These are phyloP conservation scores for Ephialtes manifestator DNA, from an alignment of 2,888 invertebrate species.

Conservation along the genomic window DNA sequence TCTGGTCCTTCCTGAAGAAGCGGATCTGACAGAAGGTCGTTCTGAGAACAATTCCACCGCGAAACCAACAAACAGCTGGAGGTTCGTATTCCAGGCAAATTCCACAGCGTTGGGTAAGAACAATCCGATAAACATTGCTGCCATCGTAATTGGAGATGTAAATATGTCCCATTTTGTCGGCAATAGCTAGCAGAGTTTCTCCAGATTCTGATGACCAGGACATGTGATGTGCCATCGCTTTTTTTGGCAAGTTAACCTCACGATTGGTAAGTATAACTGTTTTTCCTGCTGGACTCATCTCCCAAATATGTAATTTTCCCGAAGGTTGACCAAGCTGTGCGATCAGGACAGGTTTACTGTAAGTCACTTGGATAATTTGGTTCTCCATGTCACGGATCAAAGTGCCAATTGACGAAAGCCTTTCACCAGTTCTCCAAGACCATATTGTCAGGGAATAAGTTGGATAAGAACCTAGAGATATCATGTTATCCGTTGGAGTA, in stretches of 20 bases:
- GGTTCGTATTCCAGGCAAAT: slow-evolving; percentile 75
- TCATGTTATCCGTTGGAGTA: slow-evolving; percentile 73
- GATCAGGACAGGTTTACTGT: slow-evolving; percentile 69
- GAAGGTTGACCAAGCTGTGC: slow-evolving; percentile 79
- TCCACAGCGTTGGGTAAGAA: slow-evolving; percentile 76
- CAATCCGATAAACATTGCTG: slow-evolving; percentile 74
- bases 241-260: slow-evolving; percentile 75
- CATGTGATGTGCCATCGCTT: slow-evolving; percentile 69
- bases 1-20: slow-evolving; percentile 74
- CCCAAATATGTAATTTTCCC: slow-evolving; percentile 79
- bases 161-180: slow-evolving; percentile 77
- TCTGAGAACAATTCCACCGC: slow-evolving; percentile 78
- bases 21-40: slow-evolving; percentile 82
- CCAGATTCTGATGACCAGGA: slow-evolving; percentile 77
- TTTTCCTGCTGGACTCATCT: slow-evolving; percentile 71
- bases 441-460: slow-evolving; percentile 88
- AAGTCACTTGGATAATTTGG: slow-evolving; percentile 76
- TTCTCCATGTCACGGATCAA: slow-evolving; percentile 75
- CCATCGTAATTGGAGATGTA: slow-evolving; percentile 78
- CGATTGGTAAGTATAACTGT: slow-evolving; percentile 70
- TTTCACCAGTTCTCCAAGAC: slow-evolving; percentile 90
- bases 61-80: slow-evolving; percentile 79
- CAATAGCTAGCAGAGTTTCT: slow-evolving; percentile 77
- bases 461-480: slow-evolving; percentile 78
- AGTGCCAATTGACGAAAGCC: slow-evolving; percentile 85